Evolutionary conservation across 1,140 invertebrate genomes (phyloP), one percentile per base, ranked within the genome.

Genomic region (Pseudobourletiella spinata): DNA sequence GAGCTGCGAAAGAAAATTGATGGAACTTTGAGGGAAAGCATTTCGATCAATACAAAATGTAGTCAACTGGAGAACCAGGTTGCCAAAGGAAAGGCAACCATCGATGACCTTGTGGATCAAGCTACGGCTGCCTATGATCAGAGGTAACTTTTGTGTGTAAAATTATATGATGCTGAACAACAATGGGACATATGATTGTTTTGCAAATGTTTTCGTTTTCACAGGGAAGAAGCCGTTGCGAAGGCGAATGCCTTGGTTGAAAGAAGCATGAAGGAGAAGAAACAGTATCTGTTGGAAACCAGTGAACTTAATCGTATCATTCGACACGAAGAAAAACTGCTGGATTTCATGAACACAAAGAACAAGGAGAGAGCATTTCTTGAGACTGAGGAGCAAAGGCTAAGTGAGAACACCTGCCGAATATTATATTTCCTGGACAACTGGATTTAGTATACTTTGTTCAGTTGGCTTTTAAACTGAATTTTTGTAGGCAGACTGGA

Each of bases 301-400:
- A 58, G 62, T 25, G 68, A 69, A 57, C 48, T 65, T 20, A 65
- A 50, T 14, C 56, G 68, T 43, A 57, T 65, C 8, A 67, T 66
- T 54, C 48, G 68, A 22, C 57, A 70, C 39, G 68, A 70, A 30
- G 57, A 70, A 54, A 70, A 70, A 55, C 58, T 70, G 2, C 50
- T 70, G 26, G 63, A 70, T 39, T 70, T 70, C 39, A 65, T 70
- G 65, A 57, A 29, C 39, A 65, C 57, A 1, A 70, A 70, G 57
- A 70, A 67, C 22, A 63, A 61, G 54, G 68, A 70, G 2, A 32
- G 68, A 16, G 16, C 46, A 20, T 70, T 67, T 61, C 35, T 65
- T 18, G 68, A 70, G 59, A 67, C 65, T 1, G 64, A 67, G 8
- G 68, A 65, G 16, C 62, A 70, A 43, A 46, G 68, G 30, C 16